Evolutionary conservation across 2,113 vertebrate species (phyloP), one percentile per base, ranked within the genome.

Genomic region (Pachyramphus minor): DNA sequence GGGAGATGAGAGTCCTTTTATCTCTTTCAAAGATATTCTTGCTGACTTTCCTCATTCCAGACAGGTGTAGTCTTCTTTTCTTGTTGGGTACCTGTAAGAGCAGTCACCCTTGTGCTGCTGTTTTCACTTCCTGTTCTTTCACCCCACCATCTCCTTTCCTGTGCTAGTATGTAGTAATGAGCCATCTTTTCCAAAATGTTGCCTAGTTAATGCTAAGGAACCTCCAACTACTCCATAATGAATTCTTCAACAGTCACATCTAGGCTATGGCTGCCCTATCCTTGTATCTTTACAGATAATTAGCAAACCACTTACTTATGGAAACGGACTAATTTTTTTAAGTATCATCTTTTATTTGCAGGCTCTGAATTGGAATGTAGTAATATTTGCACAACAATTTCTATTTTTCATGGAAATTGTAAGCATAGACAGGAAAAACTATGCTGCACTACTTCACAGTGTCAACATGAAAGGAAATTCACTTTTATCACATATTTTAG

Each of bases 1-100:
- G 86, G 78, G 75, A 94, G 73, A 86, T 72, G 75, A 91, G 72
- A 93, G 52, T 74, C 55, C 59, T 96, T 97, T 93, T 44, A 78
- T 67, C 58, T 76, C 90, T 87, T 92, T 93, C 93, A 93, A 71
- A 96, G 56, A 59, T 50, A 49, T 52, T 91, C 86, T 84, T 84
- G 28, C 64, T 88, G 85, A n/a, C 78, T 91, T 88, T 56, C 62
- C 72, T 94, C 60, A 23, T 87, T 88, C 55, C 9, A 9, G 30
- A 58, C 67, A 88, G 19, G 23, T 42, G n/a, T 39, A 68, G 27
- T 21, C 47, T 31, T 80, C 60, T 47, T 91, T 84, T 45, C 44
- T 45, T 68, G 27, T 39, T 12, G 3, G 47, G 71, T 58, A 76
- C 67, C 58, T 84, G 15, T 31, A 91, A 93, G 49, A 79, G 49